Base-by-base conservation (phyloP, 2,888 invertebrate genomes). In the Lasioglossum lativentre region DNA sequence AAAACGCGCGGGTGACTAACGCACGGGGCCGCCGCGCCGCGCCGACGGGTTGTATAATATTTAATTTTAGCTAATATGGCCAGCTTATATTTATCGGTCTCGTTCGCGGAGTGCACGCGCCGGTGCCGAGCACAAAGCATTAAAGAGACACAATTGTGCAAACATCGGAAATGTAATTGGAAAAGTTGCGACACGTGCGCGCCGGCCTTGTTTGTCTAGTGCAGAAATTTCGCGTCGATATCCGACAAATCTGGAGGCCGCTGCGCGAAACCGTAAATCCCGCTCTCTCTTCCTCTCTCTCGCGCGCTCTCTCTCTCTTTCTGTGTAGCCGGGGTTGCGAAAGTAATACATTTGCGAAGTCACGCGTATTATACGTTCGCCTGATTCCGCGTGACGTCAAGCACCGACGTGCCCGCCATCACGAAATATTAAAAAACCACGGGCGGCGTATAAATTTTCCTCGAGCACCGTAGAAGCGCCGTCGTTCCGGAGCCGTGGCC, bases 171-270 rank as follows among this genome's bases (percentile, higher is more conserved):
- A 80, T 47, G 78, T 86, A 85, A 80, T 85, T 80, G 86, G 66
- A 80, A 80, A 80, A 86, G 78, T 85, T 80, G 78, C 71, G 85
- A 75, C 85, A 84, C 85, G 85, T 80, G 85, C 86, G 79, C 10
- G 40, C 76, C 80, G 76, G 47, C 73, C 85, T 73, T 85, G 75
- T 85, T 80, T 85, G 40, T 47, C 38, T 45, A 74, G 71, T 66
- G 84, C 71, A 56, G 75, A 72, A 78, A 85, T 78, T 75, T 83
- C 78, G 63, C 84, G 78, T 78, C 84, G 83, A 84, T 83, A 74
- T 70, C 76, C 56, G 68, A 45, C 34, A 68, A 45, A 73, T 83
- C 80, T 66, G 71, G 63, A 40, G 59, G 68, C 23, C 34, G 68
- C 30, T 63, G 56, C 30, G 30, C 30, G 30, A 63, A 38, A 68